Conservation (phyloP, 2,888 invertebrate species). For the Xanthia icteritia region DNA sequence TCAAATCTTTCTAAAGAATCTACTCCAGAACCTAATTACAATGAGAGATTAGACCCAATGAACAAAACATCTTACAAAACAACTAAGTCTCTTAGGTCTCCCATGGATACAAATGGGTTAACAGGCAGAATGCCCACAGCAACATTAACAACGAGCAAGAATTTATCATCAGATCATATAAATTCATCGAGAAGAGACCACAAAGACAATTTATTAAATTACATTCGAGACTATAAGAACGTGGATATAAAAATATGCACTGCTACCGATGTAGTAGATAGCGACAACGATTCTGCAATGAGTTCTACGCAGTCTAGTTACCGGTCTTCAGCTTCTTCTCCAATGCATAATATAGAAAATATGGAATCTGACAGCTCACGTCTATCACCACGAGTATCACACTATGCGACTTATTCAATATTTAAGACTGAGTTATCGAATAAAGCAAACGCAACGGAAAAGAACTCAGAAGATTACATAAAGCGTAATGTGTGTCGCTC, state of each 20-base stretch:
- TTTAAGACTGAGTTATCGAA: conserved; percentile 85
- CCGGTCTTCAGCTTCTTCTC: conserved; percentile 94
- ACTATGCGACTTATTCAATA: conserved; percentile 83
- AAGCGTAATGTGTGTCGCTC: conserved; percentile 92
- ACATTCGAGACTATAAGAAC: conserved; percentile 83
- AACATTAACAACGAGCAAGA: conserved; percentile 70
- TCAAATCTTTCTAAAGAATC: conserved; percentile 86
- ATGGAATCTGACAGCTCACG: conserved; percentile 90
- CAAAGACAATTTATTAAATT: conserved; percentile 77
- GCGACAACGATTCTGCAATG: conserved; percentile 97
- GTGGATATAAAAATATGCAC: conserved; percentile 87
- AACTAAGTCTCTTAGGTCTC: conserved; percentile 74
- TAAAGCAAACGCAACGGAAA: conserved; percentile 78
- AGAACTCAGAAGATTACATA: conserved; percentile 85
- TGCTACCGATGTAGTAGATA: conserved; percentile 91
- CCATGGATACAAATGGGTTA: conserved; percentile 77
- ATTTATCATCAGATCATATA: conserved; percentile 65
- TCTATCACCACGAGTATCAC: conserved; percentile 85
- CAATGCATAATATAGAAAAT: conserved; percentile 92
- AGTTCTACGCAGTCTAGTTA: conserved; percentile 95
- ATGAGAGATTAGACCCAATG: conserved; percentile 77
- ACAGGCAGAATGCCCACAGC: conserved; percentile 71
- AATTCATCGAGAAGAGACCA: conserved; percentile 77
- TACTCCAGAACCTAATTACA: conserved; percentile 85
- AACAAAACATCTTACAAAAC: conserved; percentile 77